Evolutionary conservation across 2,888 invertebrate genomes (phyloP).

Genomic region (Pterostichus madidus): DNA sequence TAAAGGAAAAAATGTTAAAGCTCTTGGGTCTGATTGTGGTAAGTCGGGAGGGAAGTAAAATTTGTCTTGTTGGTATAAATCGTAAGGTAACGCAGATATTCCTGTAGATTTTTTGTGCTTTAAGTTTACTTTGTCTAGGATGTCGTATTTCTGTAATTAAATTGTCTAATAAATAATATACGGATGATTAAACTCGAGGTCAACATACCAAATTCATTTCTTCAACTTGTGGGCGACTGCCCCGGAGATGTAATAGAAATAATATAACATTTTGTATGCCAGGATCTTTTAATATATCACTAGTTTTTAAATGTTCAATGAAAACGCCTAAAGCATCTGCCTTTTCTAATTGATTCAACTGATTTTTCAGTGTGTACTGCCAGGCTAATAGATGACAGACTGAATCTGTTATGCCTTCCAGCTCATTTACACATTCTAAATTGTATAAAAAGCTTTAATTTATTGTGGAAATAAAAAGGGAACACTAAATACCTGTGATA

Average conservation of each 20-base stretch:
- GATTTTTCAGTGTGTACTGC: conserved; percentile 73
- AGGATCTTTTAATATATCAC: conserved; percentile 63
- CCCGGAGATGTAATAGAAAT: conserved; percentile 69
- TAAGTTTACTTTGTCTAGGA: conserved; percentile 52
- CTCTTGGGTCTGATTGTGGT: background rate
- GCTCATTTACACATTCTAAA: conserved; percentile 68
- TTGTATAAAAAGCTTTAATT: conserved; percentile 33
- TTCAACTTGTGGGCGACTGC: conserved; percentile 27
- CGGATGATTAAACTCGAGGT: background rate
- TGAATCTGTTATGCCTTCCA: conserved; percentile 72
- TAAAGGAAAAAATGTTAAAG: conserved; percentile 17
- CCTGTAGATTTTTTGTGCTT: conserved; percentile 68
- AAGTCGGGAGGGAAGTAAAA: conserved; percentile 18
- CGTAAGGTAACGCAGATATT: conserved; percentile 69
- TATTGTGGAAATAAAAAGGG: background rate
- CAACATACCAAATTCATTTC: conserved; percentile 35
- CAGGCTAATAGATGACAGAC: conserved; percentile 73
- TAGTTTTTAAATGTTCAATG: conserved; percentile 70
- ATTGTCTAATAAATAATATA: conserved; percentile 18
- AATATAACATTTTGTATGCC: conserved; percentile 67
- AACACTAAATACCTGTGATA: conserved; percentile 39
- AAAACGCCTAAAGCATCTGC: conserved; percentile 71
- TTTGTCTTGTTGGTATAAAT: conserved; percentile 67
- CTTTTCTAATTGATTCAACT: conserved; percentile 71
- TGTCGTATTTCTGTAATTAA: conserved; percentile 45